Base-by-base conservation (phyloP, 2,888 invertebrate genomes). In the Chelonus formosanus region DNA sequence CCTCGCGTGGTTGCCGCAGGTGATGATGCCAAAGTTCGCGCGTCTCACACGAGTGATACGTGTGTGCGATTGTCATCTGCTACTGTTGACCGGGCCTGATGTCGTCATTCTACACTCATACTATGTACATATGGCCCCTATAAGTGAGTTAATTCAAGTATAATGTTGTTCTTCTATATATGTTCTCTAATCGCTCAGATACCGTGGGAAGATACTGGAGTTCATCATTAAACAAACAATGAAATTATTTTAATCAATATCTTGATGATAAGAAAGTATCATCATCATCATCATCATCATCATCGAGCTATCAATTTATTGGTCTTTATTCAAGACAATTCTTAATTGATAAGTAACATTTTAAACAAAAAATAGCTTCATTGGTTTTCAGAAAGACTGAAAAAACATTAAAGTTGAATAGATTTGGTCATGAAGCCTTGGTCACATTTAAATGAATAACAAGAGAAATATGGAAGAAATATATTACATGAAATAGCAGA, bases 141-240 rank as follows among this genome's bases (percentile, higher is more conserved):
- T 65, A 50, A 48, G 54, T 60, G 60, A 54, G 54, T 59, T 34
- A 47, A 40, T 8, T 54, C 44, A 43, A 32, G 40, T 32, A 43
- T 53, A 40, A 52, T 61, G 34, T 45, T 53, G 32, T 31, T 44
- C 61, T 53, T 52, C 53, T 34, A 54, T n/a, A n/a, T n/a, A n/a
- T 60, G 56, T 65, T 54, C 65, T 47, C 55, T 55, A 71, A 71
- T 61, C 58, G 61, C 73, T 73, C 74, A 68, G 69, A 75, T 77
- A 82, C 82, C 81, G 82, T 81, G 82, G 80, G 82, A 82, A 81
- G 82, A 75, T 62, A 63, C 63, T 67, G 71, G 58, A 54, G 57
- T 57, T 71, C 70, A 67, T 57, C 62, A 67, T 40, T 1, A 20
- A 20, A 40, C 40, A 3, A 40, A 40, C 40, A 40, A 6, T 5